Base-by-base conservation (phyloP, 2,797 vertebrate species). In the Poecilia velifera region DNA sequence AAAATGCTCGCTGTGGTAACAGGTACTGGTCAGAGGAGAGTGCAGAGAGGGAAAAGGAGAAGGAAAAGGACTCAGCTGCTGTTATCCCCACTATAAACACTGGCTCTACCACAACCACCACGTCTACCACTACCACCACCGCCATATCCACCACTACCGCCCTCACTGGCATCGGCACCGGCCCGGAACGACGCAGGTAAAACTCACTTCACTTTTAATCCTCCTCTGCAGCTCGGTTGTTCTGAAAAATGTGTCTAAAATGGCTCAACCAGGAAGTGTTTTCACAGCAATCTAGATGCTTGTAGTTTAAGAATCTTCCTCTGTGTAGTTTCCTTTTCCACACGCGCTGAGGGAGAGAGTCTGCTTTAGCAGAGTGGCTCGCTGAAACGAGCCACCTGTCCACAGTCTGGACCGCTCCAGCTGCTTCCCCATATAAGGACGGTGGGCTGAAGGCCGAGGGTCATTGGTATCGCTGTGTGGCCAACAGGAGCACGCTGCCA, bases 21-120 rank as follows among this genome's bases (percentile, higher is more conserved):
- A 98, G 98, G 97, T 98, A 97, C 95, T 99, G 98, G 98, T 95
- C 97, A 94, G 98, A 99, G 94, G 98, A 98, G 95, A 97, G 96
- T 95, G 95, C 96, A 89, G 97, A 98, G 87, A 98, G 96, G 96
- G 97, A 97, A 76, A 98, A 97, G 92, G 98, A 98, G 91, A 97
- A 93, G 95, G 97, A 97, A 93, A 97, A 97, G 93, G 97, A 98
- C 89, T 96, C 98, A 79, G 97, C 97, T 89, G 96, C 98, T 18
- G 97, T 98, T 93, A 97, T 98, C 92, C 98, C 98, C 89, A 98
- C 97, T 87, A 96, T 99, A 94, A 97, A 98, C 96, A 98, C 97
- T 96, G 97, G 97, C 93, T 95, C 97, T 83, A 96, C 97, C 86
- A 96, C 96, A 87, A 97, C 97, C 88, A 96, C 97, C 95, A 85